Conservation (phyloP, 2,888 invertebrate species). For the Limnephilus lunatus region DNA sequence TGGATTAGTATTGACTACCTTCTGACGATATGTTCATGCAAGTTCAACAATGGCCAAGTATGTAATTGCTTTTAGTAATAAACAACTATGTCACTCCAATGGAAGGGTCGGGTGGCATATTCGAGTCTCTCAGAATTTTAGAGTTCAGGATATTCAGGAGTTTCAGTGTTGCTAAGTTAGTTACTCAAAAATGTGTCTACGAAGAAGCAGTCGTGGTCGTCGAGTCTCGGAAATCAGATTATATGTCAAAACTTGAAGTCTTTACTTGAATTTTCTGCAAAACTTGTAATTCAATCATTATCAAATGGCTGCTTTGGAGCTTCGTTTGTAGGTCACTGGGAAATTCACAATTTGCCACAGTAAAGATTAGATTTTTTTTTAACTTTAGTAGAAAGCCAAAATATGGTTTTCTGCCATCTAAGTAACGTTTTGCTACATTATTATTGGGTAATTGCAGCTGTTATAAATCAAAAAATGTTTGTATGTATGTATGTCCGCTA, state of each 20-base stretch:
- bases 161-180: neutral
- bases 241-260: neutral
- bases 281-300: neutral
- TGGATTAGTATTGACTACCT: neutral
- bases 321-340: neutral
- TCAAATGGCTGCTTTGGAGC: neutral
- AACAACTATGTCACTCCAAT: neutral
- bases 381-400: neutral
- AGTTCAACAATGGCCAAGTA: neutral
- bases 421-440: neutral
- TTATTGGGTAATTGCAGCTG: too few relatives aligned
- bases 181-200: neutral
- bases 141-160: neutral
- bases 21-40: neutral
- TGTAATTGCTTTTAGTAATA: neutral
- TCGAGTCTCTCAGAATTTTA: neutral
- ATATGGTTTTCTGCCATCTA: neutral
- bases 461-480: too few relatives aligned
- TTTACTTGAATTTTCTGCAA: neutral
- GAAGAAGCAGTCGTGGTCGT: neutral
- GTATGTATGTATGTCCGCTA: too few relatives aligned
- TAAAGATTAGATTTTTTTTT: neutral
- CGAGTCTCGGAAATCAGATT: neutral
- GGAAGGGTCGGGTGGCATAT: neutral
- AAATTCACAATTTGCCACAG: neutral